Percentiles rank a stretch among this genome's conserved stretches.
Conservation (phyloP, 2,113 vertebrate genomes). For the Poicephalus meyeri region DNA sequence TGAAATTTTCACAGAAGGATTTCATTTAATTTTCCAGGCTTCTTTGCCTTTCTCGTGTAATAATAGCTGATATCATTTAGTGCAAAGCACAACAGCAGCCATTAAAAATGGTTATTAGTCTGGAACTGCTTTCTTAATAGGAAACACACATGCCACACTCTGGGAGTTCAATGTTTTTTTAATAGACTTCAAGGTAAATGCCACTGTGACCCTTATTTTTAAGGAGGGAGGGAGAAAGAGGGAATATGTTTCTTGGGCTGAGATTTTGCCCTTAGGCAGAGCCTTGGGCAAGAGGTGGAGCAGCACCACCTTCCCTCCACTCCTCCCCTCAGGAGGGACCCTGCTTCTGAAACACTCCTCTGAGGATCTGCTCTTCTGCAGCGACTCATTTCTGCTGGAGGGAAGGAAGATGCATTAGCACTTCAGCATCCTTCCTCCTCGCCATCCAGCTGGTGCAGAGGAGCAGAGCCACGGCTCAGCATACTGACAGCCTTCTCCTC, state of each 20-base stretch:
- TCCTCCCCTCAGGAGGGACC: background rate
- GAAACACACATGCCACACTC: conserved; percentile 59
- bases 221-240: background rate
- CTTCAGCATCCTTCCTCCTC: background rate
- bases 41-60: conserved; percentile 28
- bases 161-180: conserved; percentile 24
- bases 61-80: conserved; percentile 44
- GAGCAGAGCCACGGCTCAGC: background rate
- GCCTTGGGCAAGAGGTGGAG: conserved; percentile 46
- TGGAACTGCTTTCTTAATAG: conserved; percentile 57
- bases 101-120: conserved; percentile 68
- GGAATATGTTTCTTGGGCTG: background rate
- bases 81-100: conserved; percentile 37
- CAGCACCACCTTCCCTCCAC: background rate
- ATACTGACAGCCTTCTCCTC: background rate
- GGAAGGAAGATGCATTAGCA: background rate
- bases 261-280: conserved; percentile 52
- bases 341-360: background rate
- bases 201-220: conserved; percentile 29
- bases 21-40: conserved; percentile 47
- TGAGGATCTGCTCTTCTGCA: background rate
- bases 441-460: background rate
- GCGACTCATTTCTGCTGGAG: background rate
- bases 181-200: conserved; percentile 53
- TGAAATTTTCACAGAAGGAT: conserved; percentile 41